Conservation (phyloP, 64 coral and sea anemone genomes). For the Astreopora myriophthalma region DNA sequence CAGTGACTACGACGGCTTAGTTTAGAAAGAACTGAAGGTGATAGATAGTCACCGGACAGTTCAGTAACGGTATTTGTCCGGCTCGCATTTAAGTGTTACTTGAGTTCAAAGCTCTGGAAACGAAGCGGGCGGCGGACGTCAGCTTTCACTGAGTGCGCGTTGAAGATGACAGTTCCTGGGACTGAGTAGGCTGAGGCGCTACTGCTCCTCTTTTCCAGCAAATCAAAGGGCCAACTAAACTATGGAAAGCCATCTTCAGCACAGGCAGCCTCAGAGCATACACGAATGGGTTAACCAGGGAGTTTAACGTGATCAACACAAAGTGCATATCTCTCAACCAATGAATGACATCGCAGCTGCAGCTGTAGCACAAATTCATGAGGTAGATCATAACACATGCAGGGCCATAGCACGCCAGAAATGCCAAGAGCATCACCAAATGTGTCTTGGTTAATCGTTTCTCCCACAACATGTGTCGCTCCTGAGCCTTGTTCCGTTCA, state of each 20-base stretch:
- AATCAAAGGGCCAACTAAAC: conserved; percentile 46
- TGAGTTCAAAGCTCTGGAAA: no score
- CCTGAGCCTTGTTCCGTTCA: conserved; percentile 43
- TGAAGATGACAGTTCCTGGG: not conserved
- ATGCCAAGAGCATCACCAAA: conserved; percentile 72
- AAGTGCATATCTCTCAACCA: conserved; percentile 96
- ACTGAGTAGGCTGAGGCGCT: not conserved
- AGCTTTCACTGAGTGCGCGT: not conserved
- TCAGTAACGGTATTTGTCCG: no score
- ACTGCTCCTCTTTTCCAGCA: conserved; percentile 15
- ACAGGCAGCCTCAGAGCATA: conserved; percentile 76
- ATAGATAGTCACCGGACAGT: no score
- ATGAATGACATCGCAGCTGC: conserved; percentile 88
- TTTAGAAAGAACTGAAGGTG: no score
- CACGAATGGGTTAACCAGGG: conserved; percentile 75
- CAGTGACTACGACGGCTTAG: no score
- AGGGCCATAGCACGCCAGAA: conserved; percentile 85
- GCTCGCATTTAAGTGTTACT: no score
- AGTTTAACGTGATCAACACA: conserved; percentile 82
- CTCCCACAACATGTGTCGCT: conserved; percentile 74
- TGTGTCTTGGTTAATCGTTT: conserved; percentile 83
- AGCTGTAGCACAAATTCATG: conserved; percentile 86
- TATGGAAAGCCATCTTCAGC: conserved; percentile 63
- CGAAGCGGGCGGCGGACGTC: no score
- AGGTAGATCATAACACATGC: conserved; percentile 92